Evolutionary conservation across 2,113 vertebrate genomes (phyloP).

Genomic region (cattle (Bos taurus)): ARS-UCD2.0 NC_037334.1:98785001-98785500

Average conservation of each 20-base stretch:
- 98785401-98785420: not conserved
- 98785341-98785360: not conserved
- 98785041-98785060: too few relatives aligned
- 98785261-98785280: not conserved
- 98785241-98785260: not conserved
- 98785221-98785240: not conserved
- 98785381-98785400: rapidly evolving
- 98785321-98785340: not conserved
- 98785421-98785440: not conserved
- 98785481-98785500: not conserved
- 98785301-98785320: not conserved
- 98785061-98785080: too few relatives aligned
- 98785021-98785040: too few relatives aligned
- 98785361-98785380: rapidly evolving
- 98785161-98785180: too few relatives aligned
- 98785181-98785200: too few relatives aligned
- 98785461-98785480: not conserved
- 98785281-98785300: not conserved
- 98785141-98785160: too few relatives aligned
- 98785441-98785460: not conserved
- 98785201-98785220: too few relatives aligned
- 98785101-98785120: too few relatives aligned
- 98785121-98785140: too few relatives aligned
- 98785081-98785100: too few relatives aligned
- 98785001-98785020: too few relatives aligned